A percentile compares a stretch with the other conserved stretches of the same genome.
Evolutionary conservation across 2,113 vertebrate genomes (phyloP).

Genomic region (Eurypyga helias): DNA sequence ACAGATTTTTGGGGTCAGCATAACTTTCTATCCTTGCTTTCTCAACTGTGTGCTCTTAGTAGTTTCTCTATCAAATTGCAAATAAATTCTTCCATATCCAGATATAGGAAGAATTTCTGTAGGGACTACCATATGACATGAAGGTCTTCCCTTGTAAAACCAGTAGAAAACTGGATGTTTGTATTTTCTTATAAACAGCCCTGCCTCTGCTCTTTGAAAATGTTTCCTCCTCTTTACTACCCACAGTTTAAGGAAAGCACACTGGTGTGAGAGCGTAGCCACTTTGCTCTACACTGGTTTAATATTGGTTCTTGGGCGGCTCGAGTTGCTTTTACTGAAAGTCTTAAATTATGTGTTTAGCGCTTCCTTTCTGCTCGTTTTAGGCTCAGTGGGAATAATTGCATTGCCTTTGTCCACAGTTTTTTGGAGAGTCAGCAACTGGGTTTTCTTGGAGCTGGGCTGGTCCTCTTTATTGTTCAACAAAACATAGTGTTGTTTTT

Average conservation of each 20-base stretch:
- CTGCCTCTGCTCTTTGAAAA: not conserved
- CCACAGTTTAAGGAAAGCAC: not conserved
- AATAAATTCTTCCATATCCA: not conserved
- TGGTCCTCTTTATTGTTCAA: not conserved
- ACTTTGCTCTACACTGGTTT: not conserved
- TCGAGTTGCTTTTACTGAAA: not conserved
- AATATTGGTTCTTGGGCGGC: not conserved
- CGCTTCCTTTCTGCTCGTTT: not conserved
- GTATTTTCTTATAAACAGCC: not conserved
- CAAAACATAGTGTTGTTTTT: not conserved
- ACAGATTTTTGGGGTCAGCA: not conserved
- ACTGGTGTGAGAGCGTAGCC: rapidly evolving
- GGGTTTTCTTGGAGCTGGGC: not conserved
- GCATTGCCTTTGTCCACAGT: not conserved
- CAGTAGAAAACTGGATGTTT: not conserved
- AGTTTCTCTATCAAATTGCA: not conserved
- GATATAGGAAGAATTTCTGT: not conserved
- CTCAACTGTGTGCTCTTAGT: not conserved
- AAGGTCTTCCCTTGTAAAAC: not conserved
- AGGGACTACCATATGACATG: not conserved
- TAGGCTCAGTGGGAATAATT: not conserved
- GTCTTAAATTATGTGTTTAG: not conserved
- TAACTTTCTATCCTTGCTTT: not conserved
- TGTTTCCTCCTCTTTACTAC: not conserved
- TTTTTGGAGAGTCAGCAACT: not conserved